These are phyloP conservation scores for Pocillopora damicornis DNA, from an alignment of 64 coral and sea anemone genomes.

Conservation along the genomic window DNA sequence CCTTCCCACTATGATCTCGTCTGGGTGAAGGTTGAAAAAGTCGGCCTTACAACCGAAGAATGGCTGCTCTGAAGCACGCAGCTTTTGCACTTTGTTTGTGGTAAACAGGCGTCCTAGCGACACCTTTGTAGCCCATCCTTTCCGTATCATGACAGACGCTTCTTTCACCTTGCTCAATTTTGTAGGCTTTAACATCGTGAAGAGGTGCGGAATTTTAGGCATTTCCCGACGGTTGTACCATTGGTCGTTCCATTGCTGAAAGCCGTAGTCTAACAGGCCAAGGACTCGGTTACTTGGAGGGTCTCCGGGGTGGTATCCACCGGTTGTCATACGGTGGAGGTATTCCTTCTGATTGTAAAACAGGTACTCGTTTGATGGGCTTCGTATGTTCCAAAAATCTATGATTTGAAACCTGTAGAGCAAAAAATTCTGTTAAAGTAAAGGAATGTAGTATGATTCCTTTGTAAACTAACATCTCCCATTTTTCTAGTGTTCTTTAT, in stretches of 20 bases:
- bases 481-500: too few relatives aligned
- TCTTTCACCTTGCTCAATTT: not conserved
- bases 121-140: conserved; percentile 59
- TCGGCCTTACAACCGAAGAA: conserved; percentile 58
- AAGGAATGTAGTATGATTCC: not conserved
- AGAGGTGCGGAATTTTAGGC: conserved; percentile 65
- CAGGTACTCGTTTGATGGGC: conserved; percentile 58
- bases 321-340: conserved; percentile 72
- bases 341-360: conserved; percentile 90
- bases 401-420: conserved; percentile 44
- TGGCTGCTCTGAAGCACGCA: not conserved
- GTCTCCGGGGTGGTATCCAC: conserved; percentile 40
- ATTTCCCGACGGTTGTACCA: conserved; percentile 66
- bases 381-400: conserved; percentile 73
- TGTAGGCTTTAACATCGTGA: not conserved
- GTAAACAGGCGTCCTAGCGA: conserved; percentile 31
- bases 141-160: conserved; percentile 54
- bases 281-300: conserved; percentile 52
- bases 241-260: conserved; percentile 83
- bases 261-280: conserved; percentile 39
- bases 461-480: not conserved
- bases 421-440: not conserved
- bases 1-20: conserved; percentile 58
- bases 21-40: conserved; percentile 49
- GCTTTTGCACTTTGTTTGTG: conserved; percentile 40